Base-by-base conservation (phyloP, 1,140 invertebrate genomes). In the Chlorops oryzae region DNA sequence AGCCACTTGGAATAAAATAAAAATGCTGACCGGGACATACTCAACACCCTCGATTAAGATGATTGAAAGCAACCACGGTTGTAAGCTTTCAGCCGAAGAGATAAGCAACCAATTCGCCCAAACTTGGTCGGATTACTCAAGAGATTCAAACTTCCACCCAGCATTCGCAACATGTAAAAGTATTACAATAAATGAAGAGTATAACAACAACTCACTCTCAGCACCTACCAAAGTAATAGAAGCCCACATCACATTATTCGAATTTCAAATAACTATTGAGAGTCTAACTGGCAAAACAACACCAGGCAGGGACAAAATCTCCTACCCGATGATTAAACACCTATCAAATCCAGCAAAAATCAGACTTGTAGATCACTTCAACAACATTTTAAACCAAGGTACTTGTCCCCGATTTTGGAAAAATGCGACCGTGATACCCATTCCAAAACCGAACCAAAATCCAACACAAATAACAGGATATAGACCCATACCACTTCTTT, bases 401-500 rank as follows among this genome's bases (percentile, higher is more conserved):
- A 23, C 15, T 24, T 46, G 47, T 17, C 23, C 50, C 2, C 38
- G 41, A 12, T 22, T 24, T 15, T 46, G 43, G 44, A 46, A 21
- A 47, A 28, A 24, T 9, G 23, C 43, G 22, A 13, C 23, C 22
- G 22, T 40, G 9, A 21, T 52, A 10, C 43, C 50, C 7, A 52
- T 46, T 9, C 17, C 3, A 17, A 41, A 52, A 32, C 24, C 44
- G 10, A 46, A 41, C 17, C 38, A 48, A 24, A 2, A 21, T 20
- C 3, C 35, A 2, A 3, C 4, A 18, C 24, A 46, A 39, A 17
- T 47, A 20, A 22, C 6, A 15, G 23, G 18, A 15, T 47, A 32
- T 28, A 22, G 25, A 5, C 50, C 50, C 1, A 52, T 47, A 20
- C 41, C 43, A 13, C n/a, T 46, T 2, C 10, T 47, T 2, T 41